phyloP scores from a whole-genome alignment of 1,140 invertebrate genomes.

The Leptinotarsa undecemlineata region DNA sequence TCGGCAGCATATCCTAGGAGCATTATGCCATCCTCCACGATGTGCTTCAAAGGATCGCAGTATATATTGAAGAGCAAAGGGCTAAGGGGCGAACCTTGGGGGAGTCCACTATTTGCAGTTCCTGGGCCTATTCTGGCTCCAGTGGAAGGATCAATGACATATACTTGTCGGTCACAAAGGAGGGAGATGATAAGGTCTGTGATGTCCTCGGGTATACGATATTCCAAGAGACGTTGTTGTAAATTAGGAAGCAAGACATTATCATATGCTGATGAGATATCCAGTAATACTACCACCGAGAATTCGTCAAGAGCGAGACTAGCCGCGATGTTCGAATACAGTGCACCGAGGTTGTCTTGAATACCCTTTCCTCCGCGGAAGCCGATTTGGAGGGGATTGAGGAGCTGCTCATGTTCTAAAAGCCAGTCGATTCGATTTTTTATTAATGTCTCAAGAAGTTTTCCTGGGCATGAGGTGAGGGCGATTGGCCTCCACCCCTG shows the following conservation, averaged over 20 bases:
- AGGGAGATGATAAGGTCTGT: background rate
- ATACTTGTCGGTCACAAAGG: background rate
- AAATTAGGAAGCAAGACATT: background rate
- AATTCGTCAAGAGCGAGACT: background rate
- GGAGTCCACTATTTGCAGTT: constrained; percentile 12
- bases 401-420: constrained; percentile 8
- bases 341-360: background rate
- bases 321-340: constrained; percentile 1
- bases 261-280: constrained; percentile 27
- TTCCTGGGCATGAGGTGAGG: background rate
- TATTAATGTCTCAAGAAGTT: constrained; percentile 24
- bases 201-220: constrained; percentile 7
- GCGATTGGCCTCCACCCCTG: constrained; percentile 17
- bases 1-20: constrained; percentile 3
- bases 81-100: constrained; percentile 29
- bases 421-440: constrained; percentile 24
- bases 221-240: constrained; percentile 16
- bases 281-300: constrained; percentile 8
- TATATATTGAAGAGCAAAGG: constrained; percentile 24
- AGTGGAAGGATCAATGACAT: background rate
- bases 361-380: constrained; percentile 17
- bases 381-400: background rate
- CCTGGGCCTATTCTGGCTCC: background rate
- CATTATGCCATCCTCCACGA: background rate
- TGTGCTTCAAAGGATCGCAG: background rate